Percentiles rank a stretch among this genome's conserved stretches.
phyloP scores from a whole-genome alignment of 2,113 vertebrate genomes.

The Nymphicus hollandicus region DNA sequence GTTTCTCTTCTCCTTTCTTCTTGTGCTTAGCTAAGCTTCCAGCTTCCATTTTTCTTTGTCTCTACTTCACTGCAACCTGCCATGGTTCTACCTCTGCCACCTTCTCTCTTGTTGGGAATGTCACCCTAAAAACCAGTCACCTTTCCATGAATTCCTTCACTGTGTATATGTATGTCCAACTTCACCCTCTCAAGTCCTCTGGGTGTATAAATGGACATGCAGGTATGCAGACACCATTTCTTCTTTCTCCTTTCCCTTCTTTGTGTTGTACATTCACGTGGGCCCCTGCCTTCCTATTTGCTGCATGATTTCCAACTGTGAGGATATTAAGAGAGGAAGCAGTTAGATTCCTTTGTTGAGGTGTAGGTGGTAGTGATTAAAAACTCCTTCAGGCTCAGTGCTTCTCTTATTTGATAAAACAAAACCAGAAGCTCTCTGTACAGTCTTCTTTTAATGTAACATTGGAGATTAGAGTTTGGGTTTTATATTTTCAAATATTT shows the following conservation, averaged over 20 bases:
- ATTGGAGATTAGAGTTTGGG: background rate
- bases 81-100: background rate
- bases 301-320: background rate
- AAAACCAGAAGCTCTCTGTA: background rate
- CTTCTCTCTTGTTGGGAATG: background rate
- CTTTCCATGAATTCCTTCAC: background rate
- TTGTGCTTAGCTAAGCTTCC: background rate
- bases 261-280: background rate
- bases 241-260: background rate
- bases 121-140: background rate
- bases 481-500: background rate
- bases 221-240: accelerated
- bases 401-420: background rate
- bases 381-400: background rate
- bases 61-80: background rate
- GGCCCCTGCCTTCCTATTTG: background rate
- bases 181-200: background rate
- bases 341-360: background rate
- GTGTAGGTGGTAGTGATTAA: background rate
- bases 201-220: accelerated
- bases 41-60: background rate
- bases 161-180: background rate
- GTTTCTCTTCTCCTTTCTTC: background rate
- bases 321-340: background rate
- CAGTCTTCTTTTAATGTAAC: background rate